Evolutionary conservation across 2,888 invertebrate species (phyloP).

Genomic region (Allophyes oxyacanthae): DNA sequence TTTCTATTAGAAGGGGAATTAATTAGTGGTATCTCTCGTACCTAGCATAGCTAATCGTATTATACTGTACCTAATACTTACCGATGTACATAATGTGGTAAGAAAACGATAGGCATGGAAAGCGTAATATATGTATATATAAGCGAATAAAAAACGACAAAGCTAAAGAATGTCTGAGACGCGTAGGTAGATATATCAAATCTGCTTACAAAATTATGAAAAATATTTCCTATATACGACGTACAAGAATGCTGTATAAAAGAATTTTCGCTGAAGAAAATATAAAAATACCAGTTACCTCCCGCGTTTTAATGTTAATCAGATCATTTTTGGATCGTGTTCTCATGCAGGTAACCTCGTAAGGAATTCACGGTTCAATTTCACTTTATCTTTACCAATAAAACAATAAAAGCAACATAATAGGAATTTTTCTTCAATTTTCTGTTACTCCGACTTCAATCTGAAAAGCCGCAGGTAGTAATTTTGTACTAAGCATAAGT

Average conservation of each 20-base stretch:
- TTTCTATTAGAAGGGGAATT: too few species aligned
- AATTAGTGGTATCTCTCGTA: too few species aligned
- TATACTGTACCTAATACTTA: too few species aligned
- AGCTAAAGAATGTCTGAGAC: slow-evolving; percentile 8
- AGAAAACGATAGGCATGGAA: too few species aligned
- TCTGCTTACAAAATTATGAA: slow-evolving; percentile 11
- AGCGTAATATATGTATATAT: too few species aligned
- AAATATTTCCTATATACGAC: slow-evolving; percentile 12
- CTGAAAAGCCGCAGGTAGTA: too few species aligned
- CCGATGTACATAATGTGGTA: too few species aligned
- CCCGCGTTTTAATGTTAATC: slow-evolving; percentile 20
- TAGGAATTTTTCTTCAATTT: too few species aligned
- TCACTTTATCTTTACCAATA: not conserved
- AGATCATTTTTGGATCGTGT: slow-evolving; percentile 33
- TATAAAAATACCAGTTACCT: slow-evolving; percentile 16
- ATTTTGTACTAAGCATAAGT: too few species aligned
- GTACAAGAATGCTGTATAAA: slow-evolving; percentile 33
- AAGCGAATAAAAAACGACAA: slow-evolving; percentile 14
- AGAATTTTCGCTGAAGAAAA: slow-evolving; percentile 19
- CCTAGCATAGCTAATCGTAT: too few species aligned
- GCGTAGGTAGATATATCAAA: not conserved
- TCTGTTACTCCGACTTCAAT: too few species aligned
- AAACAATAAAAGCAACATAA: too few species aligned
- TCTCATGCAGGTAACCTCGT: slow-evolving; percentile 11
- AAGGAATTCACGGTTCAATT: slow-evolving; percentile 9